Evolutionary conservation across 1,140 invertebrate species (phyloP).

Genomic region (Dendrolimus kikuchii): DNA sequence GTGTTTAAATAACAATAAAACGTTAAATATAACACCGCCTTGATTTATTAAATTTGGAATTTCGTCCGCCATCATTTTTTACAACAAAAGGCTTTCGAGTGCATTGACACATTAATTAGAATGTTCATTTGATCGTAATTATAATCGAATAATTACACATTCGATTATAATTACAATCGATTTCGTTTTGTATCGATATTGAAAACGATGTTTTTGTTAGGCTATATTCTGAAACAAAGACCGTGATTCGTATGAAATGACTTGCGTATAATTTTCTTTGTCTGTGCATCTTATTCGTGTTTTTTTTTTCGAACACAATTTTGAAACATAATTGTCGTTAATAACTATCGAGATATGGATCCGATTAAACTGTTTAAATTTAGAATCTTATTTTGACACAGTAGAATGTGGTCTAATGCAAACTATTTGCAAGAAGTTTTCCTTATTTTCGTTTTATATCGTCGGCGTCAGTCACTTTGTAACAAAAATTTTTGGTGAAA

Average conservation of each 20-base stretch:
- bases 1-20: constrained; percentile 2
- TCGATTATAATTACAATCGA: constrained; percentile 40
- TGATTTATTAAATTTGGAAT: constrained; percentile 12
- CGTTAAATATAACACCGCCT: constrained; percentile 7
- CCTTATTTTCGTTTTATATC: no score
- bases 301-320: constrained; percentile 33
- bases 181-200: constrained; percentile 38
- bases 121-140: constrained; percentile 34
- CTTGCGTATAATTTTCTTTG: constrained; percentile 54
- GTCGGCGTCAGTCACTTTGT: no score
- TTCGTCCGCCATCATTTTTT: constrained; percentile 31
- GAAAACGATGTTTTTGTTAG: constrained; percentile 56
- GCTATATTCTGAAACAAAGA: constrained; percentile 58
- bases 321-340: constrained; percentile 53
- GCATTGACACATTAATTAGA: constrained; percentile 53
- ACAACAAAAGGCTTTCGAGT: constrained; percentile 24
- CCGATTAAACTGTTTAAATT: constrained; percentile 28
- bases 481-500: no score
- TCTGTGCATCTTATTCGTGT: constrained; percentile 41
- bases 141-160: constrained; percentile 37
- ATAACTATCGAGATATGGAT: constrained; percentile 39
- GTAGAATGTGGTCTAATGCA: no score
- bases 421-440: no score
- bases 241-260: constrained; percentile 64
- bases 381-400: constrained; percentile 17